phyloP scores from a whole-genome alignment of 2,888 invertebrate species.

The Auanema freiburgensis region DNA sequence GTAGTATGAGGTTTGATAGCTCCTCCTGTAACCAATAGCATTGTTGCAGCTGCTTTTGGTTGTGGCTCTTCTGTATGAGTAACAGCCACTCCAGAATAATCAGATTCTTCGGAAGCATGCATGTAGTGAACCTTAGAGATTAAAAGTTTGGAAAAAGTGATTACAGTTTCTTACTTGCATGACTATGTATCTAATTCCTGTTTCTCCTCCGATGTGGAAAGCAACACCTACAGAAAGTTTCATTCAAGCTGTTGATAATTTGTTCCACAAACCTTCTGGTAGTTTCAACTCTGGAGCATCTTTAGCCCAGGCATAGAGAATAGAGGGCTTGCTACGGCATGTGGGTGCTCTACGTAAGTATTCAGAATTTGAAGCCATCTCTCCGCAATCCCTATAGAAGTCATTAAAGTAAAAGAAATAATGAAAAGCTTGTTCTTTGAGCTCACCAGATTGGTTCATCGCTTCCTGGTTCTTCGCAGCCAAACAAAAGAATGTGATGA shows the following conservation, averaged over 20 bases:
- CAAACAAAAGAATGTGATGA: conserved; percentile 90
- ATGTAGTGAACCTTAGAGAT: conserved; percentile 34
- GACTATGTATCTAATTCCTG: conserved; percentile 83
- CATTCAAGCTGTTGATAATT: background rate
- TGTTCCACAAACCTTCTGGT: conserved; percentile 72
- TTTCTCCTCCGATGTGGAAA: conserved; percentile 83
- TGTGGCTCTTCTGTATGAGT: conserved; percentile 50
- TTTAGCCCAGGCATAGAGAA: conserved; percentile 91
- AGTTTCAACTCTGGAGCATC: conserved; percentile 82
- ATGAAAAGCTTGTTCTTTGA: background rate
- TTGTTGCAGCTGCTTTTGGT: conserved; percentile 85
- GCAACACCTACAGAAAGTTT: conserved; percentile 71
- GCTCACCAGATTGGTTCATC: conserved; percentile 77
- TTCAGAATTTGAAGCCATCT: conserved; percentile 74
- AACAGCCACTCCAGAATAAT: conserved; percentile 35
- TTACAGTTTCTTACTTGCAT: conserved; percentile 74
- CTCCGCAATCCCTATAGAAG: conserved; percentile 81
- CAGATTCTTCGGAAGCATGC: conserved; percentile 30
- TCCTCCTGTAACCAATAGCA: conserved; percentile 85
- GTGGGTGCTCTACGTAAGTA: conserved; percentile 72
- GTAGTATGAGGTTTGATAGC: conserved; percentile 68
- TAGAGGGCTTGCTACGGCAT: conserved; percentile 72
- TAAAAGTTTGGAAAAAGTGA: background rate
- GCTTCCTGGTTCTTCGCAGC: conserved; percentile 80
- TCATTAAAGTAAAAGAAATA: background rate